phyloP scores from a whole-genome alignment of 2,797 vertebrate species.

The Sebastes vulpes region DNA sequence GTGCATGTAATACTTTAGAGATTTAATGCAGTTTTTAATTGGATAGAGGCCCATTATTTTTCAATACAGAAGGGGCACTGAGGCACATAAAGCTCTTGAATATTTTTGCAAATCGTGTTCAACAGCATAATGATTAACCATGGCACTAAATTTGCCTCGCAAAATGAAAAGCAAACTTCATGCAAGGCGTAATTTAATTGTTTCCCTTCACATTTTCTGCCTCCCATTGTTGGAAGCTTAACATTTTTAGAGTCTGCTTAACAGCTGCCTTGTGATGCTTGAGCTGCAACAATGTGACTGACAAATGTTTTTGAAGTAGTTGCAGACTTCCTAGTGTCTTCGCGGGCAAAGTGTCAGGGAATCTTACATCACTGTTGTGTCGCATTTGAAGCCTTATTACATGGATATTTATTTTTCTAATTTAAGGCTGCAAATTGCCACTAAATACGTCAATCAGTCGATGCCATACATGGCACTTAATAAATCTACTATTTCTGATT shows the following conservation, averaged over 20 bases:
- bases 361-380: constrained; percentile 57
- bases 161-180: constrained; percentile 93
- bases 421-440: constrained; percentile 26
- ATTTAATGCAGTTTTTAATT: constrained; percentile 93
- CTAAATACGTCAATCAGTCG: constrained; percentile 4
- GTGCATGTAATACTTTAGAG: constrained; percentile 91
- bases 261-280: constrained; percentile 83
- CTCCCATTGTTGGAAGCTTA: constrained; percentile 89
- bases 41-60: constrained; percentile 92
- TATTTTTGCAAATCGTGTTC: constrained; percentile 92
- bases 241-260: constrained; percentile 86
- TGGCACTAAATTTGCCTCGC: constrained; percentile 90
- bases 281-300: constrained; percentile 83
- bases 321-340: constrained; percentile 72
- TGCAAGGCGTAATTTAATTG: constrained; percentile 92
- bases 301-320: constrained; percentile 80
- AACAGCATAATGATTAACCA: constrained; percentile 91
- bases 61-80: constrained; percentile 91
- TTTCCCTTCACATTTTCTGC: constrained; percentile 90
- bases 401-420: constrained; percentile 29
- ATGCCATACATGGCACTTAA: neutral
- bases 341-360: constrained; percentile 50
- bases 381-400: constrained; percentile 46
- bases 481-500: neutral
- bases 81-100: constrained; percentile 92